Base-by-base conservation (phyloP, 2,113 vertebrate genomes). In the Nothobranchius kuhntae region DNA sequence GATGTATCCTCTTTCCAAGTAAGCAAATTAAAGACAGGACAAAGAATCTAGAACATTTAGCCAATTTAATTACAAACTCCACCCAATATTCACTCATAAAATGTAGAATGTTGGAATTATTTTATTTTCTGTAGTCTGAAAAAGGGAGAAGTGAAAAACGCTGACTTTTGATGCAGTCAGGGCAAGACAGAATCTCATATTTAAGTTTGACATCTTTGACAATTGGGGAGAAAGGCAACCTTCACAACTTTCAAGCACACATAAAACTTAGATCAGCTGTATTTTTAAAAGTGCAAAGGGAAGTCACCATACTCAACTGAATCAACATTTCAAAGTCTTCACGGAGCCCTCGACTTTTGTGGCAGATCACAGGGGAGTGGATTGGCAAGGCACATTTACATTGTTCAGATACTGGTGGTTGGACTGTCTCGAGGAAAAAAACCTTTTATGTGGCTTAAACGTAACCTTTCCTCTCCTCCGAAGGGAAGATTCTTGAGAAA, bases 291-390 rank as follows among this genome's bases (percentile, higher is more conserved):
- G 90, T 92, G 87, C 78, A 71, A 72, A 74, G 79, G 86, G 88
- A 89, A 86, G 87, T 90, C 90, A 78, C 92, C 89, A 86, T 55
- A 80, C 84, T 89, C 87, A 70, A 74, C 82, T 75, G 86, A 91
- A 94, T 94, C 92, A 94, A 93, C 93, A 94, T 93, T 94, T 94
- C 93, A 94, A 94, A 94, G 93, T 93, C 89, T 92, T 90, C 82
- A 63, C 50, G 73, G 81, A 89, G 89, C 89, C 89, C 84, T 87
- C 81, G 83, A 90, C 89, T 92, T 91, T 81, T 89, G 87, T 85
- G 90, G 86, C 80, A 86, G 88, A 94, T 94, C 92, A 93, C 87
- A 93, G 90, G 85, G 84, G 62, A 66, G 53, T 77, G 89, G 90
- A 91, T 91, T 91, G 89, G 88, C 91, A 91, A 78, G 89, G 65